phyloP scores from a whole-genome alignment of 2,113 vertebrate genomes.

The Dissostichus mawsoni region DNA sequence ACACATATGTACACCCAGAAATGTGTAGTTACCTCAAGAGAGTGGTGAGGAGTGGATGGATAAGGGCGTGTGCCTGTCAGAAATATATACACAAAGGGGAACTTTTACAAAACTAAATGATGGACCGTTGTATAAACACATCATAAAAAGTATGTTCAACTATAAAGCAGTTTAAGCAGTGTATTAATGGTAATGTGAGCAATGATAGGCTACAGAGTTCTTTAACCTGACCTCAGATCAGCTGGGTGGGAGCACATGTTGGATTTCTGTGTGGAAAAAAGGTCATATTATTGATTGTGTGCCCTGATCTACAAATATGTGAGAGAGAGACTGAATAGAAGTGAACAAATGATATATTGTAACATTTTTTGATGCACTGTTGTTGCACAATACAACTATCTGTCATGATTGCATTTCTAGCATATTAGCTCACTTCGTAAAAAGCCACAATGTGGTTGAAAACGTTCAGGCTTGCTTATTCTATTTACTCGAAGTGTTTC shows the following conservation, averaged over 20 bases:
- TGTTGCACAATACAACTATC: not conserved
- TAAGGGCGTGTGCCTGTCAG: not conserved
- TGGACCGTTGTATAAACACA: not conserved
- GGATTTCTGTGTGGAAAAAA: not conserved
- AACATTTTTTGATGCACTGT: not conserved
- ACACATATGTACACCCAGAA: not conserved
- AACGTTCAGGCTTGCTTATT: not conserved
- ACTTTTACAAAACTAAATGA: not conserved
- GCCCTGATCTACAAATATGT: not conserved
- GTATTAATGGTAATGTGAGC: not conserved
- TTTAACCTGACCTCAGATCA: constrained; percentile 22
- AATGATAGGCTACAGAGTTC: not conserved
- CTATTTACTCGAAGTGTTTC: not conserved
- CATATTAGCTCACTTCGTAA: not conserved
- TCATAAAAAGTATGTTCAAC: not conserved
- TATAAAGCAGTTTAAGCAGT: not conserved
- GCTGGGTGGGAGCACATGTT: constrained; percentile 7
- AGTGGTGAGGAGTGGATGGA: not conserved
- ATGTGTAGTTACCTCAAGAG: not conserved
- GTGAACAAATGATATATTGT: not conserved
- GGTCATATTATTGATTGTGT: not conserved
- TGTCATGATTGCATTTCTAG: not conserved
- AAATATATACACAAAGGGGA: too few relatives aligned
- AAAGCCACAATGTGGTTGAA: not conserved
- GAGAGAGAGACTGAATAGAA: not conserved